Evolutionary conservation across 1,140 invertebrate species (phyloP).

Genomic region (Mycetomoellerius zeteki): DNA sequence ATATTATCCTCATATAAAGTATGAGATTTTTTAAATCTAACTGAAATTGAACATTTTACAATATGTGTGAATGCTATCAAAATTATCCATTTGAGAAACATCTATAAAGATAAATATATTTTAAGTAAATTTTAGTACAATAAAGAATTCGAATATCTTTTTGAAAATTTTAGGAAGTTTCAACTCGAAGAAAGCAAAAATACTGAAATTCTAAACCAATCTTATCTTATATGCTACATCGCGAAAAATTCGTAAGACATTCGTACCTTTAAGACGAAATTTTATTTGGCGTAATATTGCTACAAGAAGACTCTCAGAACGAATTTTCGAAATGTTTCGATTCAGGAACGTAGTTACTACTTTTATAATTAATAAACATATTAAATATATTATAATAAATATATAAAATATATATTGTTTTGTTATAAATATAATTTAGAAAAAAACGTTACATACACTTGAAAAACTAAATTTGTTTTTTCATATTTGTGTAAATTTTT

Average conservation of each 20-base stretch:
- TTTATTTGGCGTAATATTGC: neutral
- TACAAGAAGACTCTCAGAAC: neutral
- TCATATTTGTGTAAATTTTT: neutral
- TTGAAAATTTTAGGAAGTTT: neutral
- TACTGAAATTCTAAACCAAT: neutral
- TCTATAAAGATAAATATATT: neutral
- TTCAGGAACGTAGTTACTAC: neutral
- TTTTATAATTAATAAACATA: conserved; percentile 9
- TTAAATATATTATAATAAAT: neutral
- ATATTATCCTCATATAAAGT: neutral
- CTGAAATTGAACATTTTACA: neutral
- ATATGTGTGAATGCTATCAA: neutral
- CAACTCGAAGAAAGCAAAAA: neutral
- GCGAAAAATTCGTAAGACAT: conserved; percentile 4
- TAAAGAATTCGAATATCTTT: neutral
- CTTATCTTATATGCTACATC: neutral
- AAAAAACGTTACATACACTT: neutral
- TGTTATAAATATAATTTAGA: neutral
- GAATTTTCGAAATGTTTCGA: neutral
- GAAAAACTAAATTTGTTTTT: conserved; percentile 8
- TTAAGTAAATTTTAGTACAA: conserved; percentile 1
- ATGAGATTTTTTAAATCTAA: neutral
- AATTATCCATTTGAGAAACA: neutral
- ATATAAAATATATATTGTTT: neutral
- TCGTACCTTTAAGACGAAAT: neutral